Conservation (phyloP, 2,888 invertebrate genomes). For the Druceiella hillmani region DNA sequence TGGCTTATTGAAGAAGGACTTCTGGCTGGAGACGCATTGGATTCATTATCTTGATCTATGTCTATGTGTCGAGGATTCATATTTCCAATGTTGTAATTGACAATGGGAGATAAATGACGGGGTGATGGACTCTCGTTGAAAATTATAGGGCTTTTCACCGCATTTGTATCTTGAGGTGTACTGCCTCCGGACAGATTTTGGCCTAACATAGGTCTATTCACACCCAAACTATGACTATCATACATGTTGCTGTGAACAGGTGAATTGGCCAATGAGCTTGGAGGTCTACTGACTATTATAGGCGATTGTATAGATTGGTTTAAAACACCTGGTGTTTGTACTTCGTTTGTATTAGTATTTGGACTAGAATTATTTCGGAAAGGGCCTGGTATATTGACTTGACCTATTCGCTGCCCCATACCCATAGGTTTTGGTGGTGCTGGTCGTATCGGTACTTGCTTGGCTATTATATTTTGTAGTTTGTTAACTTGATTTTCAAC, state of each 20-base stretch:
- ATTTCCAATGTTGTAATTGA: slow-evolving; percentile 48
- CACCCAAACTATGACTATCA: slow-evolving; percentile 2
- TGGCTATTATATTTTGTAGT: slow-evolving; percentile 39
- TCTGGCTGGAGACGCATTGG: slow-evolving; percentile 35
- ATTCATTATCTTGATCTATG: slow-evolving; percentile 40
- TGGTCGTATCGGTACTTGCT: slow-evolving; percentile 35
- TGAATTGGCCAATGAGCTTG: too few relatives aligned
- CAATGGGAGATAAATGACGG: slow-evolving; percentile 41
- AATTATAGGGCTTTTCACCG: slow-evolving; percentile 37
- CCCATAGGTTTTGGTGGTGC: slow-evolving; percentile 31
- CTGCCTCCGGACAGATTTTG: slow-evolving; percentile 30
- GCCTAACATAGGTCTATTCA: too few relatives aligned
- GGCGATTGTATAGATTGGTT: too few relatives aligned
- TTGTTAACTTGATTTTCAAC: slow-evolving; percentile 46
- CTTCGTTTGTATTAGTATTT: too few relatives aligned
- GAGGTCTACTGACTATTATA: too few relatives aligned
- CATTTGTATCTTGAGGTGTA: slow-evolving; percentile 37
- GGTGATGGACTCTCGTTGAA: slow-evolving; percentile 46
- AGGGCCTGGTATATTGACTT: slow-evolving; percentile 35
- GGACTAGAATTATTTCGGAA: too few relatives aligned
- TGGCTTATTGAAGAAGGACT: slow-evolving; percentile 36
- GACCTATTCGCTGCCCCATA: slow-evolving; percentile 11
- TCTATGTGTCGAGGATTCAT: slow-evolving; percentile 49
- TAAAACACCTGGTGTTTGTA: too few relatives aligned
- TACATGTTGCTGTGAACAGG: too few relatives aligned